Base-by-base conservation (phyloP, 2,797 vertebrate genomes). In the Hippoglossus hippoglossus region DNA sequence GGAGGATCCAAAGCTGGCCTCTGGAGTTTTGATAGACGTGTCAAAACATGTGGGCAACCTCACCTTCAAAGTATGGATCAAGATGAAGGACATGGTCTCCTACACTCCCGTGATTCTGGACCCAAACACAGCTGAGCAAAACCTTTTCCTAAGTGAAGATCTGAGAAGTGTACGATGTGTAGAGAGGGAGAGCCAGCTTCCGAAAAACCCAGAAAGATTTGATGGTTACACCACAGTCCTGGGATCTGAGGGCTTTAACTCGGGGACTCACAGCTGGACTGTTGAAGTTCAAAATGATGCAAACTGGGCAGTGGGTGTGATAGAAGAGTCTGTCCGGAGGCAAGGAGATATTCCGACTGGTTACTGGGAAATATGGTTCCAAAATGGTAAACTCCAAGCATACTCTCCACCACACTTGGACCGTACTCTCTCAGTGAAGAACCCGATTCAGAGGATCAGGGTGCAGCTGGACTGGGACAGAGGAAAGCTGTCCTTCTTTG, bases 201-300 rank as follows among this genome's bases (percentile, higher is more conserved):
- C 63, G 1, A 22, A 71, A 25, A 85, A 81, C 46, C 82, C 80
- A 22, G 87, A 85, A 36, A 77, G 82, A 34, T 66, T 83, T 47
- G 21, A 50, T 5, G 1, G 6, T 16, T 54, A 60, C 2, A 0
- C 2, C 0, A 50, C 21, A 2, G 71, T 83, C 24, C 63, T 81
- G 58, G 70, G 75, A 15, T 79, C 75, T 2, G 53, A 63, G 54
- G 54, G 79, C 16, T 71, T 74, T 26, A 18, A 54, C 49, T 77
- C 67, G 9, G 70, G 73, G 22, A 73, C n/a, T 19, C 73, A 69
- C 59, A 56, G 51, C 63, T 77, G 63, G 59, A 53, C 68, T 5
- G 66, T 81, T 6, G 44, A 73, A 5, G 77, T 83, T 5, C 49
- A 7, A 19, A 18, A 31, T 12, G 22, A 63, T 11, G 7, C 10